Percentiles rank a stretch among this genome's conserved stretches.
phyloP scores from a whole-genome alignment of 2,113 vertebrate genomes.

The Atractosteus spatula region DNA sequence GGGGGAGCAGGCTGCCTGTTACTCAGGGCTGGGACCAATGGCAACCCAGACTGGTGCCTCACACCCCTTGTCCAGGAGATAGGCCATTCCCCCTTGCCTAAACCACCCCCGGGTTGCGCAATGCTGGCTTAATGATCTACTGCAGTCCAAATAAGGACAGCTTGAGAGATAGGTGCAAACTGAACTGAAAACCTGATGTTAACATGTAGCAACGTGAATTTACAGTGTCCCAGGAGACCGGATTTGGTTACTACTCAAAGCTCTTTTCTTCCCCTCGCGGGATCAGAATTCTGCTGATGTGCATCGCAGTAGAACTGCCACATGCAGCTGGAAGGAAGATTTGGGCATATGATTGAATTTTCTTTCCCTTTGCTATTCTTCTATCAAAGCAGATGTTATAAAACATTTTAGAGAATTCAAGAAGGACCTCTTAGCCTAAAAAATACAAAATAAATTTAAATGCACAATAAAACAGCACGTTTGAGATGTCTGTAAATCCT shows the following conservation, averaged over 20 bases:
- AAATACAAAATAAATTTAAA: too few species aligned
- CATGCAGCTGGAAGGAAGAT: not conserved
- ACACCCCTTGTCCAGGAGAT: not conserved
- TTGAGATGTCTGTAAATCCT: too few species aligned
- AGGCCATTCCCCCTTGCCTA: not conserved
- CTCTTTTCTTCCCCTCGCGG: not conserved
- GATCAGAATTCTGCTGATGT: not conserved
- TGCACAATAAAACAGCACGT: too few species aligned
- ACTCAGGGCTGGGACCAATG: not conserved
- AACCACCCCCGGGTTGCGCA: constrained; percentile 3
- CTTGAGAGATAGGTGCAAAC: not conserved
- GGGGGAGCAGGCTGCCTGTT: not conserved
- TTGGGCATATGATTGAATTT: not conserved
- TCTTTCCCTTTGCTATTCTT: not conserved
- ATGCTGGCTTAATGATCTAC: constrained; percentile 44
- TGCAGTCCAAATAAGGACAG: constrained; percentile 25
- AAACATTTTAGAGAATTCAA: too few species aligned
- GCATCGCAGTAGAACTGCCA: not conserved
- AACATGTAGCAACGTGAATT: not conserved
- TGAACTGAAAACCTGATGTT: not conserved
- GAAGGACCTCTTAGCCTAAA: too few species aligned
- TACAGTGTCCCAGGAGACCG: too few species aligned
- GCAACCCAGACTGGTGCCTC: not conserved
- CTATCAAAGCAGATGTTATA: too few species aligned
- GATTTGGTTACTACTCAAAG: too few species aligned